phyloP scores from a whole-genome alignment of 2,888 invertebrate genomes.

The Leucophora obtusa region DNA sequence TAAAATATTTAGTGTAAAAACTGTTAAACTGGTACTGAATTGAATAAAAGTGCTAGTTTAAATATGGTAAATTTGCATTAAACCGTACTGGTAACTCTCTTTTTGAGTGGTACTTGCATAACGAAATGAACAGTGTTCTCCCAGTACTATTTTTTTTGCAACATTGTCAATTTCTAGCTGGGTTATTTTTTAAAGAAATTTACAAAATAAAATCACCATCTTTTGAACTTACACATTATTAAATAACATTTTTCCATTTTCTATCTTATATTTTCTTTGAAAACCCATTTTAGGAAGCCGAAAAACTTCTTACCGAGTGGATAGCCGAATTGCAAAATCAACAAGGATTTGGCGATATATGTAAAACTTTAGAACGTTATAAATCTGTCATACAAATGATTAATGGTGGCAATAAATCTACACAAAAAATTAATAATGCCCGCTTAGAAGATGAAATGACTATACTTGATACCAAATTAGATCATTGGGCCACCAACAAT shows the following conservation, averaged over 20 bases:
- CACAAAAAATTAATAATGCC: constrained; percentile 76
- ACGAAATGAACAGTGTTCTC: too few species aligned
- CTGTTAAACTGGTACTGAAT: too few species aligned
- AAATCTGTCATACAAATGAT: constrained; percentile 79
- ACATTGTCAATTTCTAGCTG: too few species aligned
- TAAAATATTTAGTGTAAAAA: too few species aligned
- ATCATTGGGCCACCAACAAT: constrained; percentile 79
- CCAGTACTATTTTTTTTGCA: too few species aligned
- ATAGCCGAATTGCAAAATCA: constrained; percentile 78
- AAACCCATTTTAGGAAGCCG: constrained; percentile 79
- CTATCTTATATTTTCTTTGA: constrained; percentile 8
- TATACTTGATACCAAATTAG: constrained; percentile 78
- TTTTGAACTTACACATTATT: too few species aligned
- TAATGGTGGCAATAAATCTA: constrained; percentile 75
- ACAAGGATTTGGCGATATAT: constrained; percentile 79
- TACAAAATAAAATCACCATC: too few species aligned
- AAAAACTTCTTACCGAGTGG: constrained; percentile 81
- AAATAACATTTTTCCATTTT: not conserved
- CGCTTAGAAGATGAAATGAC: constrained; percentile 79
- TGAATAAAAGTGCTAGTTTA: too few species aligned
- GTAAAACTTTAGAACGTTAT: constrained; percentile 80
- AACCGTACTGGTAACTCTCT: too few species aligned
- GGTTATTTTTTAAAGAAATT: too few species aligned
- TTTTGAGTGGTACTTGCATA: too few species aligned
- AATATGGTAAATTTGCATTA: too few species aligned